Conservation (phyloP, 2,797 vertebrate species). For the Labeo calbasu region DNA sequence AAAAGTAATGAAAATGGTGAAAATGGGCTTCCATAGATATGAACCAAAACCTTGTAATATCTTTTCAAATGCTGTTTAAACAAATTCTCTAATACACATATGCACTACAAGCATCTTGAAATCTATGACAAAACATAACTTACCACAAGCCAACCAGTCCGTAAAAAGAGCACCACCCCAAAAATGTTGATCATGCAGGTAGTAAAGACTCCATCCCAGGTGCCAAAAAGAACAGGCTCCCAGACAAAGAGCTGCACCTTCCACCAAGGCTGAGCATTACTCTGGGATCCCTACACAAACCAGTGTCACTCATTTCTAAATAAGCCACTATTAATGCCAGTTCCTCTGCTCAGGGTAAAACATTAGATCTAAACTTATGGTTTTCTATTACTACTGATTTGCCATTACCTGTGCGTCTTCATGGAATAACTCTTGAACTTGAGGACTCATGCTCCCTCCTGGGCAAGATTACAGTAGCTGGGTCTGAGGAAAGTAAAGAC, state of each 20-base stretch:
- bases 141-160: constrained; percentile 96
- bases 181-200: constrained; percentile 99
- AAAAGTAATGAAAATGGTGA: background rate
- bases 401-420: constrained; percentile 89
- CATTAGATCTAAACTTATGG: background rate
- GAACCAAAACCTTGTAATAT: background rate
- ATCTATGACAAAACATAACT: constrained; percentile 65
- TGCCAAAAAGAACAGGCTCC: constrained; percentile 96
- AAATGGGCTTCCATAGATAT: too few relatives aligned
- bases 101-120: background rate
- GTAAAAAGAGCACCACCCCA: constrained; percentile 94
- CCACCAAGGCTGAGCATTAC: constrained; percentile 91
- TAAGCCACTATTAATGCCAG: constrained; percentile 1
- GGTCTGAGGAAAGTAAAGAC: background rate
- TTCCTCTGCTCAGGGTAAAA: background rate
- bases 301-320: constrained; percentile 35
- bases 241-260: constrained; percentile 92
- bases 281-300: constrained; percentile 70
- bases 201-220: constrained; percentile 98
- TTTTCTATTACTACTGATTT: background rate
- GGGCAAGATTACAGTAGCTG: constrained; percentile 28
- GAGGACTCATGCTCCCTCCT: constrained; percentile 58
- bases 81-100: background rate
- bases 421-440: constrained; percentile 90
- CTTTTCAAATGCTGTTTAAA: background rate